These are phyloP conservation scores for Aspidiotus rigidus DNA, from an alignment of 2,888 invertebrate genomes.

Conservation along the genomic window DNA sequence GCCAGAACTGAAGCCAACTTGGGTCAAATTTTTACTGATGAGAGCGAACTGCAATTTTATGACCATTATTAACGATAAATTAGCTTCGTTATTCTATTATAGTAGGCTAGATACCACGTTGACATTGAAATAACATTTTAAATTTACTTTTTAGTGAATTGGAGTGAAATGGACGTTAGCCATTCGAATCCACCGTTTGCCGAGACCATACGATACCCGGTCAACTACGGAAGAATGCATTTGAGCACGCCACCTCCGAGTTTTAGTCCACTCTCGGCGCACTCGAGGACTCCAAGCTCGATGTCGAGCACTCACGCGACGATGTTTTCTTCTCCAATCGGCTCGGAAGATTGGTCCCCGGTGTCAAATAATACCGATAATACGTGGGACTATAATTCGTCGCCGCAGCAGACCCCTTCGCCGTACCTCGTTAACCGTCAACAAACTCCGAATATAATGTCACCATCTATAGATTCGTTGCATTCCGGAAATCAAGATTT, in stretches of 20 bases:
- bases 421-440: not conserved
- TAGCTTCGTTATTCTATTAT: too few relatives aligned
- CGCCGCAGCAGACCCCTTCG: constrained; percentile 3
- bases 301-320: constrained; percentile 5
- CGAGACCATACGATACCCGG: too few relatives aligned
- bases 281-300: constrained; percentile 14
- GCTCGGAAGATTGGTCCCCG: constrained; percentile 1
- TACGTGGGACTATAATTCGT: constrained; percentile 13
- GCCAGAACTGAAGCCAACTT: too few relatives aligned
- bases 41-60: too few relatives aligned
- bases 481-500: constrained; percentile 7
- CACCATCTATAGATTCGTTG: constrained; percentile 21
- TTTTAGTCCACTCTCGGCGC: constrained; percentile 1
- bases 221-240: too few relatives aligned
- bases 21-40: too few relatives aligned
- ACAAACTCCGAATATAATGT: constrained; percentile 20
- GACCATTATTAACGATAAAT: too few relatives aligned
- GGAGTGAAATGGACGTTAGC: too few relatives aligned
- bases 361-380: not conserved
- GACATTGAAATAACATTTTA: too few relatives aligned
- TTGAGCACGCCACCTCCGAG: constrained; percentile 8
- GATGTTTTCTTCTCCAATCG: constrained; percentile 5
- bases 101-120: too few relatives aligned
- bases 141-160: too few relatives aligned
- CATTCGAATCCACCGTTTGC: too few relatives aligned